Percentiles rank a stretch among this genome's conserved stretches.
Evolutionary conservation across 2,797 vertebrate species (phyloP).

Genomic region (Cossypha niveicapilla): DNA sequence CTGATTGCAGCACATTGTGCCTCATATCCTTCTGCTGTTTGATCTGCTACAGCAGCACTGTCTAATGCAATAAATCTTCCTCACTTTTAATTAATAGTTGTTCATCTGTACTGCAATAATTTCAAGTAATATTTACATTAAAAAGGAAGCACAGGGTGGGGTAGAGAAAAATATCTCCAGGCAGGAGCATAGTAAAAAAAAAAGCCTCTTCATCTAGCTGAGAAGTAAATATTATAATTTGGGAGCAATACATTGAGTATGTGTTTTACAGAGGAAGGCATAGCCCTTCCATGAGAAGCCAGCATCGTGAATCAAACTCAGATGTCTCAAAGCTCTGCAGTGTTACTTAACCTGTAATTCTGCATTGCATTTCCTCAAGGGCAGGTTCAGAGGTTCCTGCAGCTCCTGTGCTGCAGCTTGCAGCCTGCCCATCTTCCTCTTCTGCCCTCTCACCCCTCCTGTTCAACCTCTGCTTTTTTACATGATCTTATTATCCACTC

Average conservation of each 20-base stretch:
- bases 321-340: neutral
- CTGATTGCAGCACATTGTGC: neutral
- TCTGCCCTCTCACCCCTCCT: neutral
- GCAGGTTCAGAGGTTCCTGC: neutral
- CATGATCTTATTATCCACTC: neutral
- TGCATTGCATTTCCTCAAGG: neutral
- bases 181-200: neutral
- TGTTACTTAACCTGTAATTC: neutral
- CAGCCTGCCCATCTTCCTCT: neutral
- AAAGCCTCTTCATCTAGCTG: neutral
- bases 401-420: neutral
- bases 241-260: neutral
- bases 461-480: neutral
- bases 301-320: neutral
- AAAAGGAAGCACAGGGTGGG: neutral
- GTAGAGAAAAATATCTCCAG: conserved; percentile 14
- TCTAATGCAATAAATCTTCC: conserved; percentile 47
- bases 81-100: conserved; percentile 61
- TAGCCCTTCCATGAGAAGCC: neutral
- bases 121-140: conserved; percentile 55
- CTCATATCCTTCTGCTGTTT: conserved; percentile 4
- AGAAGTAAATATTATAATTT: conserved; percentile 34
- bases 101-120: conserved; percentile 51
- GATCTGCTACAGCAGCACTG: conserved; percentile 30
- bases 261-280: neutral